Percentiles rank a stretch among this genome's conserved stretches.
Conservation (phyloP, 92 coral and sea anemone species). For the Parazoanthus swiftii region DNA sequence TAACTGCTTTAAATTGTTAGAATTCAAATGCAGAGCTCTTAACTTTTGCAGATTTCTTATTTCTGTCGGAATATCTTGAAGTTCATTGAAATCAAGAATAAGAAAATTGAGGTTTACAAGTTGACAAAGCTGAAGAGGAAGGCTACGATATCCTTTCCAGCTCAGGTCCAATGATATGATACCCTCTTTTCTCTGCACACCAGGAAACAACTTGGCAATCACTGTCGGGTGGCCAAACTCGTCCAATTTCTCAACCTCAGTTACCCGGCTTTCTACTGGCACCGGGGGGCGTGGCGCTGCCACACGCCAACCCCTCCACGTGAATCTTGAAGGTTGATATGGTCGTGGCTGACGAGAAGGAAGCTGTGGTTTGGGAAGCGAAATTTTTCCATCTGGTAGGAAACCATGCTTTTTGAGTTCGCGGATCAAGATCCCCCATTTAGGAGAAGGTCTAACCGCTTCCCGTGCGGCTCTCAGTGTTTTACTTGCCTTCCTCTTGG, state of each 20-base stretch:
- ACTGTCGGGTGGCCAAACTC: slow-evolving; percentile 70
- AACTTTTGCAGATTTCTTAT: slow-evolving; percentile 54
- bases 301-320: slow-evolving; percentile 86
- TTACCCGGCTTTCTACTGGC: not conserved
- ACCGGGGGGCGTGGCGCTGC: slow-evolving; percentile 33
- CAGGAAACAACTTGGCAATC: slow-evolving; percentile 57
- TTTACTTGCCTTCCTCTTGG: slow-evolving; percentile 50
- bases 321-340: slow-evolving; percentile 61
- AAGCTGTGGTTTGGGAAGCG: slow-evolving; percentile 40
- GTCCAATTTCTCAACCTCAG: slow-evolving; percentile 53
- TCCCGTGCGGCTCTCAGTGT: slow-evolving; percentile 48
- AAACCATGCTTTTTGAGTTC: slow-evolving; percentile 78
- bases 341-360: slow-evolving; percentile 3
- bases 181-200: slow-evolving; percentile 58
- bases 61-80: slow-evolving; percentile 57
- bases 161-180: slow-evolving; percentile 69
- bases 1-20: slow-evolving; percentile 50
- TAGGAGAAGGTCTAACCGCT: slow-evolving; percentile 73
- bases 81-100: slow-evolving; percentile 66
- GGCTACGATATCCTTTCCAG: slow-evolving; percentile 48
- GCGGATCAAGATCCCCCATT: slow-evolving; percentile 69
- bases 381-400: slow-evolving; percentile 56
- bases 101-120: slow-evolving; percentile 70
- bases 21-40: slow-evolving; percentile 62
- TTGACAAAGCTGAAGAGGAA: slow-evolving; percentile 64